Evolutionary conservation across 1,140 invertebrate species (phyloP).

Genomic region (Hirudo medicinalis): DNA sequence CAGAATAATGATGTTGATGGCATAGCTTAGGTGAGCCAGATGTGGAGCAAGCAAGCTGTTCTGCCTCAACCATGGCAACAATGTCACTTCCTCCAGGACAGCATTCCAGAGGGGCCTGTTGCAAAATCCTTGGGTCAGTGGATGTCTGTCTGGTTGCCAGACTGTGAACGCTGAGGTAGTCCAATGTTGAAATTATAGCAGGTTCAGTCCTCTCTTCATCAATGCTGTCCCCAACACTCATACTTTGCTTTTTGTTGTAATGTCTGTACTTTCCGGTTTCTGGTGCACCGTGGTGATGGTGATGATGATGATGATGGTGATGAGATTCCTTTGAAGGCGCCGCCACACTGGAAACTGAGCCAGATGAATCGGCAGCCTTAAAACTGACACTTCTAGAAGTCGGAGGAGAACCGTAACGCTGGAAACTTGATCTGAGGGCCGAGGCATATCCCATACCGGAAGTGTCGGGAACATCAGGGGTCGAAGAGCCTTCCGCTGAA

Average conservation of each 20-base stretch:
- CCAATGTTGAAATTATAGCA: slow-evolving; percentile 8
- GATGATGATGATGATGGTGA: not conserved
- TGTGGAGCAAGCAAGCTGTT: not conserved
- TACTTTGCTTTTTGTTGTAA: slow-evolving; percentile 20
- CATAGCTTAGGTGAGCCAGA: not conserved
- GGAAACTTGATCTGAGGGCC: slow-evolving; percentile 4
- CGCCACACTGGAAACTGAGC: not conserved
- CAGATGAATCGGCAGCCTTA: not conserved
- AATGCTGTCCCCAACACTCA: slow-evolving; percentile 24
- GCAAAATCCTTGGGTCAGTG: not conserved
- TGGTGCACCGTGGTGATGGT: not conserved
- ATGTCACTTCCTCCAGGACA: slow-evolving; percentile 18
- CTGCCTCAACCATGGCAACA: slow-evolving; percentile 14
- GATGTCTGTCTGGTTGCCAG: not conserved
- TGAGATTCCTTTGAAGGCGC: not conserved
- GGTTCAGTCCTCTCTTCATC: slow-evolving; percentile 16
- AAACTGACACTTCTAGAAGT: slow-evolving; percentile 14
- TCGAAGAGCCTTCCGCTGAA: not conserved
- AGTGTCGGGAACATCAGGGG: not conserved
- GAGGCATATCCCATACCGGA: not conserved
- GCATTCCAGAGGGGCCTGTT: slow-evolving; percentile 13
- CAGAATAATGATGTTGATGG: not conserved
- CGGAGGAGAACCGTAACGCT: slow-evolving; percentile 15
- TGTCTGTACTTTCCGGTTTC: not conserved
- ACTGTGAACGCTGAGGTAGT: slow-evolving; percentile 19